A percentile compares a stretch with the other conserved stretches of the same genome.
Conservation (phyloP, 2,113 vertebrate species). For the Percina caprodes region DNA sequence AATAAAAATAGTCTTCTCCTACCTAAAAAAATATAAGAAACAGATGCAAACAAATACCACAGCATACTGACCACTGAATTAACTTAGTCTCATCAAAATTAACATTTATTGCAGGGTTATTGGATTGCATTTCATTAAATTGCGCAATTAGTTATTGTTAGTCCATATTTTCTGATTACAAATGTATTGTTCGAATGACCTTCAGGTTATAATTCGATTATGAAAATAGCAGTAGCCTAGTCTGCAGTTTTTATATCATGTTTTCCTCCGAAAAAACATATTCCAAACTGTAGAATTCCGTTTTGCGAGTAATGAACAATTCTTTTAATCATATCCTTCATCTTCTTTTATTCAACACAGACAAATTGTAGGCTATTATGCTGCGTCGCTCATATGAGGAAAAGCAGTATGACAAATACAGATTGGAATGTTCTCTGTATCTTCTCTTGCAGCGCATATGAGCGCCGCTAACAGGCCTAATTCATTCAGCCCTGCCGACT, state of each 20-base stretch:
- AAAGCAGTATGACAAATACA: not conserved
- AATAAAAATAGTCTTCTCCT: not conserved
- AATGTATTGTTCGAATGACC: too few relatives aligned
- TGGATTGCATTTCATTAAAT: not conserved
- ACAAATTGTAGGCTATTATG: not conserved
- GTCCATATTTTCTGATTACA: not conserved
- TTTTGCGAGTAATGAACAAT: not conserved
- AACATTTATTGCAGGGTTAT: not conserved
- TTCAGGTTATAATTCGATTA: not conserved
- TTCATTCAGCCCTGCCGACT: constrained; percentile 35
- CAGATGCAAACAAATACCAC: not conserved
- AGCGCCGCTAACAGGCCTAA: constrained; percentile 38
- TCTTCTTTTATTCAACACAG: not conserved
- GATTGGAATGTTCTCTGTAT: not conserved
- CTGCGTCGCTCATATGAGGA: too few relatives aligned
- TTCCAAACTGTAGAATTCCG: too few relatives aligned
- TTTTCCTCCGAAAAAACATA: not conserved
- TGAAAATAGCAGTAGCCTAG: not conserved
- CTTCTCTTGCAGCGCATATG: not conserved
- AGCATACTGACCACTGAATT: not conserved
- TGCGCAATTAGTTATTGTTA: not conserved
- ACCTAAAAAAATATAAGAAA: not conserved
- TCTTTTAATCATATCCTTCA: not conserved
- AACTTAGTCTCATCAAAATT: not conserved
- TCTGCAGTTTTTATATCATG: too few relatives aligned